Evolutionary conservation across 2,888 invertebrate species (phyloP).

Genomic region (Temnothorax ravouxi): DNA sequence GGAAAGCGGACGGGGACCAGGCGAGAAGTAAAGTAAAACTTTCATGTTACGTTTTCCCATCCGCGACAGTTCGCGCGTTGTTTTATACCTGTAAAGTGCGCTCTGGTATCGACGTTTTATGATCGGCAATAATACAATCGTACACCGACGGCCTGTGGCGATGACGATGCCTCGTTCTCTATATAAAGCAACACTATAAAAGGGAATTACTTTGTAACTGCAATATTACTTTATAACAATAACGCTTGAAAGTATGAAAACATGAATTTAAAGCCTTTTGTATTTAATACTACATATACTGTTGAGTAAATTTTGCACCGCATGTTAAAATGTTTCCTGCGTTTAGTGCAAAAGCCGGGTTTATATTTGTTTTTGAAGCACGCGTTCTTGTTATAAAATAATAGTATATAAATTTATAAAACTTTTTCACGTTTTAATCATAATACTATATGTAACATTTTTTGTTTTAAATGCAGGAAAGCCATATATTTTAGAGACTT

Average conservation of each 20-base stretch:
- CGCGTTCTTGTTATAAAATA: not conserved
- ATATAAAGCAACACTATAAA: constrained; percentile 45
- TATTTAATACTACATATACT: constrained; percentile 13
- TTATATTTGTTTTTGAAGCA: not conserved
- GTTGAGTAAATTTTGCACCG: not conserved
- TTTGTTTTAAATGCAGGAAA: not conserved
- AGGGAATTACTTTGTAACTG: constrained; percentile 45
- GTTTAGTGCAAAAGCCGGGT: not conserved
- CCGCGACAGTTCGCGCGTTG: constrained; percentile 54
- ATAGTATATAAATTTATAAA: not conserved
- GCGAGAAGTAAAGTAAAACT: constrained; percentile 59
- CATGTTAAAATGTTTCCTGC: not conserved
- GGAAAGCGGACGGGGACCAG: constrained; percentile 20
- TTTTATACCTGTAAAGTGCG: constrained; percentile 52
- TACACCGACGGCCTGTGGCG: constrained; percentile 28
- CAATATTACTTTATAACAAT: constrained; percentile 38
- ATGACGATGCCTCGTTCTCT: constrained; percentile 45
- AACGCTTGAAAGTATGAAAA: not conserved
- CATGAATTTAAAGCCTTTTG: constrained; percentile 5
- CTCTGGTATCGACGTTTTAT: constrained; percentile 56
- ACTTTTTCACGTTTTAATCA: not conserved
- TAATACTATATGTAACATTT: not conserved
- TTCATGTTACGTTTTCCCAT: constrained; percentile 54
- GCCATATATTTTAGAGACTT: not conserved
- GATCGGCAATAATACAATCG: constrained; percentile 55